Evolutionary conservation across 2,113 vertebrate species (phyloP).

Genomic region (Muscicapa adusta): DNA sequence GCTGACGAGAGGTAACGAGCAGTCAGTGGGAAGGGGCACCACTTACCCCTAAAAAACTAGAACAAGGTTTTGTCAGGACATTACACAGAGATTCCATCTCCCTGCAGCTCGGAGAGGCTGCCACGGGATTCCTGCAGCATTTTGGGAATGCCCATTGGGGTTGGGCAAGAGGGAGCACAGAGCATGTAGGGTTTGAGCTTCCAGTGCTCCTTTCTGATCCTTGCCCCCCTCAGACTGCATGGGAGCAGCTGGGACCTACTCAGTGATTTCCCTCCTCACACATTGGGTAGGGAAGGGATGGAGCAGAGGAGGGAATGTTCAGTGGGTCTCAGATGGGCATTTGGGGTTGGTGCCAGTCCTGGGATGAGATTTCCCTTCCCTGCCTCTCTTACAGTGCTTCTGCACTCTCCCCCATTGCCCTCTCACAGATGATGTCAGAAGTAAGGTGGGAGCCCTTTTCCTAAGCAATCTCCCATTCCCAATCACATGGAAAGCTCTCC

Average conservation of each 20-base stretch:
- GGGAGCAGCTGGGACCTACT: neutral
- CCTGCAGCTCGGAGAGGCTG: rapidly evolving
- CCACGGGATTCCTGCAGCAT: neutral
- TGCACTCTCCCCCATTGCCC: neutral
- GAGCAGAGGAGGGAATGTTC: neutral
- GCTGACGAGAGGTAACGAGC: conserved; percentile 83
- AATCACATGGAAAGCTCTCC: neutral
- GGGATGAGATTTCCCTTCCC: neutral
- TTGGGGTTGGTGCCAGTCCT: neutral
- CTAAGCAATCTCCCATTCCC: neutral
- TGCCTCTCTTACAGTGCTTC: neutral
- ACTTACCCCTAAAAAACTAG: neutral
- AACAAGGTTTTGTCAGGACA: neutral
- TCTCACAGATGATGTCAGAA: neutral
- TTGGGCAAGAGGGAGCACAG: neutral
- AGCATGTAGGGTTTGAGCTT: rapidly evolving
- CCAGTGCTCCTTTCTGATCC: neutral
- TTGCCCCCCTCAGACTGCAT: rapidly evolving
- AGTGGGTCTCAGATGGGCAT: neutral
- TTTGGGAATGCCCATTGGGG: rapidly evolving
- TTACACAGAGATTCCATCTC: neutral
- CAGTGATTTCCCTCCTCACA: neutral
- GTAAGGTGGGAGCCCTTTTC: neutral
- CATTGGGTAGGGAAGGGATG: neutral
- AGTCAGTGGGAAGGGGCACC: neutral